Conservation (phyloP, 1,140 invertebrate species). For the Zophobas morio region DNA sequence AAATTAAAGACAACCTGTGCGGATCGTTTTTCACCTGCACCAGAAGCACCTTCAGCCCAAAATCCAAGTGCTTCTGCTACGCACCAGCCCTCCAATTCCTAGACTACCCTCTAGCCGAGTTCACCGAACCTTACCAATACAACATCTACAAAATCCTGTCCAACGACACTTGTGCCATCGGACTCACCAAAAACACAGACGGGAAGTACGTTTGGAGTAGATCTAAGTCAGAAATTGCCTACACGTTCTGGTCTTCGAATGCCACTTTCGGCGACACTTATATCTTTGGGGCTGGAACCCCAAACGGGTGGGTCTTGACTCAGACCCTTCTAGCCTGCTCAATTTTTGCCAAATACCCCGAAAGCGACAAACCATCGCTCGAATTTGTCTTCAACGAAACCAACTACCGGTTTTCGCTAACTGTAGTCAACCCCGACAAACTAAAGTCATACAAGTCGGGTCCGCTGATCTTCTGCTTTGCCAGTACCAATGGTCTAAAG, state of each 20-base stretch:
- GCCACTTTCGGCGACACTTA: not conserved
- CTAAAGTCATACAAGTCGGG: not conserved
- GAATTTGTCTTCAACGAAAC: not conserved
- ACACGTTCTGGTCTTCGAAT: constrained; percentile 8
- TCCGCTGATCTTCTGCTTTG: not conserved
- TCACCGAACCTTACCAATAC: not conserved
- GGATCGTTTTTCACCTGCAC: not conserved
- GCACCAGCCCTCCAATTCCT: not conserved
- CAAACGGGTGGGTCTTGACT: constrained; percentile 16
- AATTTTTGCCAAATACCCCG: not conserved
- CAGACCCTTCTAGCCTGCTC: not conserved
- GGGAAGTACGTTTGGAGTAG: not conserved
- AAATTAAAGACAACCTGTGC: not conserved
- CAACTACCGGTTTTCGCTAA: no score
- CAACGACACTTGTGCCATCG: not conserved
- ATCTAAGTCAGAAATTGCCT: constrained; percentile 15
- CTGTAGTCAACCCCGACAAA: not conserved
- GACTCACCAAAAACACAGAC: not conserved
- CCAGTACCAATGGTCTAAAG: not conserved
- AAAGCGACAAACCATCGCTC: not conserved
- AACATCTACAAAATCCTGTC: not conserved
- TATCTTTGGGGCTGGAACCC: not conserved
- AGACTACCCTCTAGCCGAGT: not conserved
- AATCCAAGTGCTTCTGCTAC: not conserved
- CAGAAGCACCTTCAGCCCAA: not conserved